Evolutionary conservation across 2,888 invertebrate species (phyloP).

Genomic region (Leptodirus hochenwartii): DNA sequence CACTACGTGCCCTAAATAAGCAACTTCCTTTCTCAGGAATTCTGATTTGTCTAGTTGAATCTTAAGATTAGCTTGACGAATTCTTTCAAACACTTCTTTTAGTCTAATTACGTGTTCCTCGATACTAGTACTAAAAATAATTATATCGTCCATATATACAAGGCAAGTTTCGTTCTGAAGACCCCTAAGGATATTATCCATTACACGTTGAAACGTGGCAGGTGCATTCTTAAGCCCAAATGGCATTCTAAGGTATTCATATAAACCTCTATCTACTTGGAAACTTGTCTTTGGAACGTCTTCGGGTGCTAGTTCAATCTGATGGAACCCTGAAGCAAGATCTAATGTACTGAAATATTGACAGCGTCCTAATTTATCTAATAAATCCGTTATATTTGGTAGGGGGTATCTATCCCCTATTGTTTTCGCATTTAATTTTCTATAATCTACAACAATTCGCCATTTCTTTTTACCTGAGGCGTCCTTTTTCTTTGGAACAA

Average conservation of each 20-base stretch:
- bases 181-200: slow-evolving; percentile 13
- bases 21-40: slow-evolving; percentile 2
- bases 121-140: slow-evolving; percentile 11
- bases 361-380: slow-evolving; percentile 18
- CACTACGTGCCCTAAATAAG: slow-evolving; percentile 4
- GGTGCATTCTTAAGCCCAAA: slow-evolving; percentile 17
- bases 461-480: slow-evolving; percentile 13
- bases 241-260: slow-evolving; percentile 16
- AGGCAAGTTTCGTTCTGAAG: slow-evolving; percentile 11
- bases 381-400: slow-evolving; percentile 18
- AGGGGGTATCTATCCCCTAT: slow-evolving; percentile 18
- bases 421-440: slow-evolving; percentile 17
- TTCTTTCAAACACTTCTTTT: slow-evolving; percentile 15
- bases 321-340: slow-evolving; percentile 18
- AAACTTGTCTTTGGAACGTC: slow-evolving; percentile 18
- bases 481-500: slow-evolving; percentile 15
- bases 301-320: slow-evolving; percentile 16
- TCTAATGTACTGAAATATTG: slow-evolving; percentile 18
- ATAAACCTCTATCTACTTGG: slow-evolving; percentile 15
- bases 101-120: slow-evolving; percentile 16
- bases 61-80: slow-evolving; percentile 14
- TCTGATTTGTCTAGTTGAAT: slow-evolving; percentile 10
- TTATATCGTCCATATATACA: slow-evolving; percentile 15
- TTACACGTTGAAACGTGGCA: slow-evolving; percentile 14
- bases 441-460: slow-evolving; percentile 14